Percentiles rank a stretch among this genome's conserved stretches.
phyloP scores from a whole-genome alignment of 1,140 invertebrate species.

The Drosophila rufa region DNA sequence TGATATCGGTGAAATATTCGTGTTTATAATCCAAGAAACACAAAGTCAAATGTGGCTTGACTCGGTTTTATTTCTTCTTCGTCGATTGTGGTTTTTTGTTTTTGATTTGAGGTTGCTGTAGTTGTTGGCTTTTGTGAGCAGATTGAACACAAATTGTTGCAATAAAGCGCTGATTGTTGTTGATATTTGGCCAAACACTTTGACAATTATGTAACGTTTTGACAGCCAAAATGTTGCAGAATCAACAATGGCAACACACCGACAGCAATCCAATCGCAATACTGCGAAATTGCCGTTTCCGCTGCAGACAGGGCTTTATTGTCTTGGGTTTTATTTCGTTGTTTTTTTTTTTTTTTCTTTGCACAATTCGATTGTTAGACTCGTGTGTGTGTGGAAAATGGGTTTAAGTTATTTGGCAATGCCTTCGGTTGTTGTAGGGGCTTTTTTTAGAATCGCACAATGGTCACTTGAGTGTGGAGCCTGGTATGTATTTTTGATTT shows the following conservation, averaged over 20 bases:
- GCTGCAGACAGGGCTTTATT: slow-evolving; percentile 66
- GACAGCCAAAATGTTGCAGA: slow-evolving; percentile 71
- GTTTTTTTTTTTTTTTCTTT: slow-evolving; percentile 30
- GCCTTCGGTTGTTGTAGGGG: slow-evolving; percentile 43
- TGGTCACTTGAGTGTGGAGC: slow-evolving; percentile 49
- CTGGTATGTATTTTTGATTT: slow-evolving; percentile 41
- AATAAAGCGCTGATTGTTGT: slow-evolving; percentile 76
- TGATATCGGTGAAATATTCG: slow-evolving; percentile 49
- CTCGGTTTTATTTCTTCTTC: slow-evolving; percentile 38
- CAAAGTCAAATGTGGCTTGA: slow-evolving; percentile 52
- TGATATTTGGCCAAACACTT: slow-evolving; percentile 70
- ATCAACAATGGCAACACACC: slow-evolving; percentile 63
- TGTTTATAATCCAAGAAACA: slow-evolving; percentile 75
- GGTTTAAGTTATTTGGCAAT: slow-evolving; percentile 59
- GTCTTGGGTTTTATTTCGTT: slow-evolving; percentile 42
- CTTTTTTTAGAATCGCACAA: slow-evolving; percentile 78
- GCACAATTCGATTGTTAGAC: slow-evolving; percentile 48
- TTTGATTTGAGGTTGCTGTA: slow-evolving; percentile 12
- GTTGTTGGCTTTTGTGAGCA: slow-evolving; percentile 56
- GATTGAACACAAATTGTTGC: slow-evolving; percentile 80
- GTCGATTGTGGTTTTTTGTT: slow-evolving; percentile 3
- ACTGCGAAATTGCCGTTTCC: slow-evolving; percentile 58
- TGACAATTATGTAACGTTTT: slow-evolving; percentile 80
- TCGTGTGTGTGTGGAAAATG: slow-evolving; percentile 49
- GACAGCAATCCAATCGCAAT: slow-evolving; percentile 43